A percentile compares a stretch with the other conserved stretches of the same genome.
phyloP scores from a whole-genome alignment of 2,797 vertebrate species.

The Geotrypetes seraphini region DNA sequence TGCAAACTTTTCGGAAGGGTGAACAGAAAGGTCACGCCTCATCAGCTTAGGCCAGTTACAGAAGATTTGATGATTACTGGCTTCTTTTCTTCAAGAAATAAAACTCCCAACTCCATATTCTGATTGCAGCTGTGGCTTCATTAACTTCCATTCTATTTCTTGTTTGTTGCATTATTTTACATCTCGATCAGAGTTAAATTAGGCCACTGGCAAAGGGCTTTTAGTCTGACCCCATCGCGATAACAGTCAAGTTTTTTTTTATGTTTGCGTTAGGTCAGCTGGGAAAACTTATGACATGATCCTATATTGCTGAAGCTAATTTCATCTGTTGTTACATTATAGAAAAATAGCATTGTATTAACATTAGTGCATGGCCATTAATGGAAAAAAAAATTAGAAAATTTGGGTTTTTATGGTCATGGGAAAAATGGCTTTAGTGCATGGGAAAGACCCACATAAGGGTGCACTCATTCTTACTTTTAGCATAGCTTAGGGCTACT shows the following conservation, averaged over 20 bases:
- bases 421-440: no score
- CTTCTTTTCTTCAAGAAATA: slow-evolving; percentile 24
- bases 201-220: slow-evolving; percentile 16
- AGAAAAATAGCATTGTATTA: no score
- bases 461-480: no score
- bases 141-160: slow-evolving; percentile 8
- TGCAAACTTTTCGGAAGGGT: slow-evolving; percentile 28
- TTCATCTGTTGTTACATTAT: slow-evolving; percentile 9
- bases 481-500: no score
- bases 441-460: no score
- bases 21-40: slow-evolving; percentile 44
- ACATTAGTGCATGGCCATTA: no score
- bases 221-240: slow-evolving; percentile 1
- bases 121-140: slow-evolving; percentile 1
- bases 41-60: slow-evolving; percentile 14
- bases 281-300: slow-evolving; percentile 1
- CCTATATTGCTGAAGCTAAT: slow-evolving; percentile 5
- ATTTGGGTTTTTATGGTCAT: no score
- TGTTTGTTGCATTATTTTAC: background rate
- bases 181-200: slow-evolving; percentile 14
- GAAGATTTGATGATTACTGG: slow-evolving; percentile 11
- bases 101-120: slow-evolving; percentile 17
- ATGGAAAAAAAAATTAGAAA: no score
- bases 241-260: background rate
- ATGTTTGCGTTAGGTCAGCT: background rate